A percentile compares a stretch with the other conserved stretches of the same genome.
Evolutionary conservation across 1,140 invertebrate genomes (phyloP).

Genomic region (Drosophila lowei): DNA sequence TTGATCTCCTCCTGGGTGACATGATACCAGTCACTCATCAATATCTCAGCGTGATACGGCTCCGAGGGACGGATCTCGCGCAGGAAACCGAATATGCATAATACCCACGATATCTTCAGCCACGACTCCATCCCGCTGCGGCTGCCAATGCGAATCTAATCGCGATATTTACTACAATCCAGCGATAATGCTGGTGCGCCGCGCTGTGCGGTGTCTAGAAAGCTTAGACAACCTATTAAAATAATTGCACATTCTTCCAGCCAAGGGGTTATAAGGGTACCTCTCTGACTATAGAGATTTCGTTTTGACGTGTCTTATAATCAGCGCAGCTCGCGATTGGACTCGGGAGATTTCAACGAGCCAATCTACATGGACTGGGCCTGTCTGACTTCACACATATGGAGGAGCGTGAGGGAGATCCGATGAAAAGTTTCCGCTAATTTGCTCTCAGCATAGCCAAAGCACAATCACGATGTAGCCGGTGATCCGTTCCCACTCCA

Average conservation of each 20-base stretch:
- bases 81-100: conserved; percentile 91
- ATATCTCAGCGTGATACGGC: conserved; percentile 89
- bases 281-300: conserved; percentile 31
- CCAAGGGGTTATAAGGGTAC: conserved; percentile 33
- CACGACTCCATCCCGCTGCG: conserved; percentile 83
- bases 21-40: conserved; percentile 87
- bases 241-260: conserved; percentile 58
- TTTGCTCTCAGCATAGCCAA: conserved; percentile 16
- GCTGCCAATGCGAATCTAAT: conserved; percentile 48
- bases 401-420: background rate
- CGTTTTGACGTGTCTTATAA: conserved; percentile 22
- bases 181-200: conserved; percentile 1
- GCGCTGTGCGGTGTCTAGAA: conserved; percentile 15
- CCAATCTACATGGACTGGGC: too few species aligned
- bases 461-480: conserved; percentile 23
- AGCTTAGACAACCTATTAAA: conserved; percentile 84
- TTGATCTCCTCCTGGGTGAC: conserved; percentile 85
- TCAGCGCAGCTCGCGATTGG: conserved; percentile 27
- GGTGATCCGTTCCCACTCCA: conserved; percentile 22
- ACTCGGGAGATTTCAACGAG: background rate
- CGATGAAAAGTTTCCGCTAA: conserved; percentile 29
- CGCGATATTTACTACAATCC: conserved; percentile 13
- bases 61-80: conserved; percentile 92
- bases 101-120: conserved; percentile 86
- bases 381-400: background rate